Base-by-base conservation (phyloP, 2,888 invertebrate genomes). In the Drosophila kokeensis region DNA sequence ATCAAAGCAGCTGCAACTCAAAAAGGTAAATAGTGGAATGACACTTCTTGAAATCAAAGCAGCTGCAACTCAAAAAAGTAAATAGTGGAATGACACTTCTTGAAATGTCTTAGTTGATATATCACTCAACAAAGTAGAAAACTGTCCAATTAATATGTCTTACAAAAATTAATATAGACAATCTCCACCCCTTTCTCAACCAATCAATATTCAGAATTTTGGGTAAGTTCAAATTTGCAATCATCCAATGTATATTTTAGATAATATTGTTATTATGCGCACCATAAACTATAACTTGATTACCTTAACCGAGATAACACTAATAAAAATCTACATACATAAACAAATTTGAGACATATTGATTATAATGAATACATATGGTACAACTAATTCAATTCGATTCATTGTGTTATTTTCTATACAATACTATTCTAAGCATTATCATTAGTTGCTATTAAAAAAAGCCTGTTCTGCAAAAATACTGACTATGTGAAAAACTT, bases 401-500 rank as follows among this genome's bases (percentile, higher is more conserved):
- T 57, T 29, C 15, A 21, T 18, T 40, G 15, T 11, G 40, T 15
- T 30, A 13, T n/a, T 30, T 24, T 30, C 29, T 15, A 21, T 32
- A 58, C 5, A 38, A 32, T 38, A 34, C 57, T 48, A 21, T 62
- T 18, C 32, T 55, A 21, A 34, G 27, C 42, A 30, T 50, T 61
- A 40, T 59, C 27, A 13, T n/a, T 50, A 36, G n/a, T 60, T 40
- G 30, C 10, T 30, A 18, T 7, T 34, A 30, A 29, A 34, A 27
- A 40, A 40, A 57, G 29, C 11, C 11, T 32, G 2, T 54, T 64
- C 49, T 73, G 75, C 58, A 83, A 80, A 81, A 83, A 81, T 87
- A 87, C 90, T 71, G 70, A 54, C 68, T 72, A 83, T 59, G 61
- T 73, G 50, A 24, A 81, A 81, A 90, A 81, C 78, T 69, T 76